phyloP scores from a whole-genome alignment of 1,140 invertebrate species.

The Eriosoma lanigerum region DNA sequence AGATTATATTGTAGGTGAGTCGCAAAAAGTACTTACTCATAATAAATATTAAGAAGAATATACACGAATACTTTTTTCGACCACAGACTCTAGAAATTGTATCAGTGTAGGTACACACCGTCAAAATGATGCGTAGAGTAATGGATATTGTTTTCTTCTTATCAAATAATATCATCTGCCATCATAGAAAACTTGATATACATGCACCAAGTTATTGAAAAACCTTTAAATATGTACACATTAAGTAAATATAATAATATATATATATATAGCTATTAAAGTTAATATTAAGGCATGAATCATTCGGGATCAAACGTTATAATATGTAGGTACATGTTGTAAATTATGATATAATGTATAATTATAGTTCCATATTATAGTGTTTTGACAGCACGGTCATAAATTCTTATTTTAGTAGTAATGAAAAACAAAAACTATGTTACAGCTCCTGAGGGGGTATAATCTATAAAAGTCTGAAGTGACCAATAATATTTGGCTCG shows the following conservation, averaged over 20 bases:
- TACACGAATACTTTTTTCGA: background rate
- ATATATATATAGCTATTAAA: no score
- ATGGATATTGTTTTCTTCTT: background rate
- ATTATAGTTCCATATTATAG: background rate
- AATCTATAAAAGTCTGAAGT: background rate
- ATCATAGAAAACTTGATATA: no score
- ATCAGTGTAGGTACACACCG: background rate
- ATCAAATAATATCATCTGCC: no score
- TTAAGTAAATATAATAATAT: no score
- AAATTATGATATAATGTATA: background rate
- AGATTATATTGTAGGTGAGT: background rate
- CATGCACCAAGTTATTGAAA: no score
- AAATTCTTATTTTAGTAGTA: constrained; percentile 15
- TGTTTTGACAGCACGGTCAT: constrained; percentile 13
- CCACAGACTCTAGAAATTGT: background rate
- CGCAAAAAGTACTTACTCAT: background rate
- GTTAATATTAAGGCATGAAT: no score
- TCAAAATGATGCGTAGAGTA: background rate
- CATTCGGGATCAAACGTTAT: background rate
- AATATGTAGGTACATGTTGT: background rate
- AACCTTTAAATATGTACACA: no score
- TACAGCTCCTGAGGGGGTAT: background rate
- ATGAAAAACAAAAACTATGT: constrained; percentile 19
- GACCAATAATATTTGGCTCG: background rate
- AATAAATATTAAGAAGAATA: background rate